Evolutionary conservation across 2,888 invertebrate genomes (phyloP).

Genomic region (Andrena flavipes): DNA sequence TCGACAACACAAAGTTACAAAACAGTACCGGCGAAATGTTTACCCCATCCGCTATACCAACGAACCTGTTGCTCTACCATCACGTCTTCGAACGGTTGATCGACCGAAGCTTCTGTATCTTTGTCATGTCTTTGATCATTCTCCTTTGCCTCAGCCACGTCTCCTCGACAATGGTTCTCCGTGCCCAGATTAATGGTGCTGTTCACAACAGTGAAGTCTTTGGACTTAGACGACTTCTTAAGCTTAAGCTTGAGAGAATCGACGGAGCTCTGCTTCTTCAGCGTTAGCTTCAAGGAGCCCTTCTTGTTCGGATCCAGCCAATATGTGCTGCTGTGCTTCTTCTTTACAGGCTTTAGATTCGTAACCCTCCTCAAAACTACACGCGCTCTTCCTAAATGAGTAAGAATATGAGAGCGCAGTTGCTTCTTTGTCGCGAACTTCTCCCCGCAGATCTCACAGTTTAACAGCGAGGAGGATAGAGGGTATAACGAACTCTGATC

Average conservation of each 20-base stretch:
- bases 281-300: conserved; percentile 80
- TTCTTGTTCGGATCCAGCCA: conserved; percentile 79
- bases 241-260: conserved; percentile 79
- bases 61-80: conserved; percentile 81
- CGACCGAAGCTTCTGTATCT: conserved; percentile 74
- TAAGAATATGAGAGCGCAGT: conserved; percentile 77
- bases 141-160: conserved; percentile 78
- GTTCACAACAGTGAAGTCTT: conserved; percentile 80
- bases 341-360: conserved; percentile 73
- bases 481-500: conserved; percentile 59
- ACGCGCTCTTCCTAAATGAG: conserved; percentile 80
- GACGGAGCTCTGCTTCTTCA: conserved; percentile 78
- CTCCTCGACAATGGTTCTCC: conserved; percentile 66
- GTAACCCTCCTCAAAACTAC: conserved; percentile 80
- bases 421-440: conserved; percentile 79
- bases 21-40: not conserved
- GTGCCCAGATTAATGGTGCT: conserved; percentile 71
- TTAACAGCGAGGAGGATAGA: conserved; percentile 43
- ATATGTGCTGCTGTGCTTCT: conserved; percentile 73
- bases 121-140: conserved; percentile 79
- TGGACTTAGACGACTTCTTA: conserved; percentile 79
- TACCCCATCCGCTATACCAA: not conserved
- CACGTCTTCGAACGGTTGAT: conserved; percentile 81
- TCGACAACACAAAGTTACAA: not conserved
- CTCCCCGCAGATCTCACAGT: conserved; percentile 81